Evolutionary conservation across 1,140 invertebrate genomes (phyloP).

Genomic region (Orius insidiosus): DNA sequence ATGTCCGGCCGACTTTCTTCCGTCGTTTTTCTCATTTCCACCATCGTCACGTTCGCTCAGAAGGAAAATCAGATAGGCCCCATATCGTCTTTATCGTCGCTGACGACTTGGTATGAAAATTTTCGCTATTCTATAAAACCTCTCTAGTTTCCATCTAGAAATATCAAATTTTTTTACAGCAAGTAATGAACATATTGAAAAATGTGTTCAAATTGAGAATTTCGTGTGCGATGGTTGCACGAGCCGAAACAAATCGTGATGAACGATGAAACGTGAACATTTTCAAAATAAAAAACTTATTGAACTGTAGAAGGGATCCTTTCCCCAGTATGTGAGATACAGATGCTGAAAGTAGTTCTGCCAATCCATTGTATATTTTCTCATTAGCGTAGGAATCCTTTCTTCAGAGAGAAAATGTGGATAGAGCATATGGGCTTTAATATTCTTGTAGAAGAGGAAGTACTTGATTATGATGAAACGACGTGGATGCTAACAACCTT

Average conservation of each 20-base stretch:
- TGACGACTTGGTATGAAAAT: conserved; percentile 11
- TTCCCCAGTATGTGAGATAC: too few relatives aligned
- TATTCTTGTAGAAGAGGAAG: too few relatives aligned
- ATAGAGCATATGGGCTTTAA: neutral
- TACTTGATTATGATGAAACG: too few relatives aligned
- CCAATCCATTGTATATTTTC: too few relatives aligned
- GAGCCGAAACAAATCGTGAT: neutral
- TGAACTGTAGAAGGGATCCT: neutral
- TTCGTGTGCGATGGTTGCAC: neutral
- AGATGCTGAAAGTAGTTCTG: too few relatives aligned
- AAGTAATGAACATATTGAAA: too few relatives aligned
- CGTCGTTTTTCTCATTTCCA: too few relatives aligned
- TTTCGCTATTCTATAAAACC: neutral
- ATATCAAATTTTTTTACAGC: too few relatives aligned
- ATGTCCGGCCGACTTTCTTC: too few relatives aligned
- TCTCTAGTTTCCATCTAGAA: neutral
- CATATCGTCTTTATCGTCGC: conserved; percentile 15
- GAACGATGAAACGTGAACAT: neutral
- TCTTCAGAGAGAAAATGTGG: neutral
- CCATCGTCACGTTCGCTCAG: too few relatives aligned
- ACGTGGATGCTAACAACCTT: neutral
- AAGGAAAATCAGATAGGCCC: neutral
- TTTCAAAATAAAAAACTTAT: neutral
- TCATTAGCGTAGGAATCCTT: too few relatives aligned
- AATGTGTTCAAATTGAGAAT: neutral